These are phyloP conservation scores for Arctopsyche grandis DNA, from an alignment of 1,140 invertebrate species.

Conservation along the genomic window DNA sequence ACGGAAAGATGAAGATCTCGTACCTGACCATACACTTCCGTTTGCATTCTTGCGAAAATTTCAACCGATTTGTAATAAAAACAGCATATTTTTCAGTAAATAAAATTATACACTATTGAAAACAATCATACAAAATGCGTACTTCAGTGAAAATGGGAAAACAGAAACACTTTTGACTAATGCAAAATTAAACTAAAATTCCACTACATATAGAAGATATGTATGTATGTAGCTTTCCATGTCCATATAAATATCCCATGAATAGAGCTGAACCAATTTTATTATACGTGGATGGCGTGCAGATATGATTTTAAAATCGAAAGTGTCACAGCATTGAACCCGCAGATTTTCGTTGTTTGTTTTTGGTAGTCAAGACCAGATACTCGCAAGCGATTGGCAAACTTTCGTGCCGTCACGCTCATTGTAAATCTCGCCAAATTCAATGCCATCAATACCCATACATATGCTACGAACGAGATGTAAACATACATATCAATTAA, in stretches of 20 bases:
- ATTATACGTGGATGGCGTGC: background rate
- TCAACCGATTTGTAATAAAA: no score
- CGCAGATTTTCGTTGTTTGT: background rate
- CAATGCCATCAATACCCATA: background rate
- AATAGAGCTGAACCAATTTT: background rate
- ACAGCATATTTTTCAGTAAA: no score
- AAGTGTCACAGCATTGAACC: slow-evolving; percentile 5
- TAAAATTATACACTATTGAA: no score
- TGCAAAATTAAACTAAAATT: no score
- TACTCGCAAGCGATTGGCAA: background rate
- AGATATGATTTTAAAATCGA: slow-evolving; percentile 10
- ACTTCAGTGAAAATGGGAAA: no score
- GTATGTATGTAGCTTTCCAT: no score
- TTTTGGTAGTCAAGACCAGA: background rate
- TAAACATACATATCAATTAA: no score
- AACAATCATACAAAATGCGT: no score
- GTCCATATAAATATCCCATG: no score
- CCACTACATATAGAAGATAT: no score
- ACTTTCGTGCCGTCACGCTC: background rate
- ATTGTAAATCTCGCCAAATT: background rate
- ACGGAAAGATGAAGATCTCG: slow-evolving; percentile 5
- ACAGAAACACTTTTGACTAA: no score
- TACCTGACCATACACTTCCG: slow-evolving; percentile 7
- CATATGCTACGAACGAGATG: no score
- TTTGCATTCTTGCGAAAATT: background rate